Base-by-base conservation (phyloP, 2,888 invertebrate genomes). In the Drosophila merina region DNA sequence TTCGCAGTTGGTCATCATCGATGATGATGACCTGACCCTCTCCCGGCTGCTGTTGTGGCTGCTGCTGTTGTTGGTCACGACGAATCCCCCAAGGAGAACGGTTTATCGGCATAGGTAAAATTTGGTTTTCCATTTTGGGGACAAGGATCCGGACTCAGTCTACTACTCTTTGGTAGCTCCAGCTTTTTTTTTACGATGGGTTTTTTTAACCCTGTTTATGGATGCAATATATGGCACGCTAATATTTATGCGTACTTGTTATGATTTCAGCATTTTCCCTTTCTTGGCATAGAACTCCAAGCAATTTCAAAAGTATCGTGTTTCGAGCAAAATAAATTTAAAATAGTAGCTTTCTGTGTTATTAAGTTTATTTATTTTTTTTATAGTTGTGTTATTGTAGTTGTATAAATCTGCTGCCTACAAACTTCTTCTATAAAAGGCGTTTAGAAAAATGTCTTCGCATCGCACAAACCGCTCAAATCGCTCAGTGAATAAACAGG, bases 11-110 rank as follows among this genome's bases (percentile, higher is more conserved):
- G 0, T 4, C 30, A 2, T 47, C 25, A 25, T 36, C 33, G 12
- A 76, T 47, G 3, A 58, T 14, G n/a, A 66, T 1, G 0, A 38
- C 4, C 4, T 40, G 20, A 0, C 14, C 12, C 1, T 50, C 40
- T 0, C 52, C 40, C 5, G 0, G n/a, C n/a, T 14, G 30, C 8
- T 40, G 49, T 25, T 26, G 28, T 36, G 12, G 8, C n/a, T 8
- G 3, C 31, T 28, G 28, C 28, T 28, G 8, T 3, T 8, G 8
- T 8, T 20, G 14, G 14, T 14, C 20, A 20, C 20, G 20, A 20
- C 20, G 20, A 20, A 20, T 2, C 14, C 14, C n/a, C 36, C 36
- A 36, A 12, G 36, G 12, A 5, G 36, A 6, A 6, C 36, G 12
- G n/a, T 12, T 36, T 20, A 20, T 20, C 20, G 1, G 20, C 12